A percentile compares a stretch with the other conserved stretches of the same genome.
phyloP scores from a whole-genome alignment of 2,797 vertebrate genomes.

The Pyrocephalus nanus region DNA sequence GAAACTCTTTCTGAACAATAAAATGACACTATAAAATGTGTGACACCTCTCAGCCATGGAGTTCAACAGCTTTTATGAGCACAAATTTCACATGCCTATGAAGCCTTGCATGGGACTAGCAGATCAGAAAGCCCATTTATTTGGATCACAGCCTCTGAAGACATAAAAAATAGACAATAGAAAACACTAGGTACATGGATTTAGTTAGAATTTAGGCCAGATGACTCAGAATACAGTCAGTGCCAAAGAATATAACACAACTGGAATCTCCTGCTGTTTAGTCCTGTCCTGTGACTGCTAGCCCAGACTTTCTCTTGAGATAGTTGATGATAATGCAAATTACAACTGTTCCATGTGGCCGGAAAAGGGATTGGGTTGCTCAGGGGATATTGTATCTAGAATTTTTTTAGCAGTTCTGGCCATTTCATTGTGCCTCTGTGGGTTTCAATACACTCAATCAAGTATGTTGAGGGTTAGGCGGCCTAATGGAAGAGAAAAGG shows the following conservation, averaged over 20 bases:
- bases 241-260: constrained; percentile 40
- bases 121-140: constrained; percentile 15
- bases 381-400: neutral
- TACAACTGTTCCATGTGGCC: neutral
- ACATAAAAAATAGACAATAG: constrained; percentile 53
- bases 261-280: constrained; percentile 6
- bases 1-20: neutral
- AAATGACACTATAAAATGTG: neutral
- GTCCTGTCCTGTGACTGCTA: neutral
- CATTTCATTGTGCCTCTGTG: neutral
- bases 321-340: constrained; percentile 12
- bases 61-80: neutral
- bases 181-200: constrained; percentile 38
- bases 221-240: constrained; percentile 31
- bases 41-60: neutral
- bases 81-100: neutral
- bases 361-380: neutral
- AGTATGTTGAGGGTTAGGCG: neutral
- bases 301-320: constrained; percentile 12
- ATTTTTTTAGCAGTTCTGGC: neutral
- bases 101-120: neutral
- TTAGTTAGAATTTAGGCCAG: constrained; percentile 41
- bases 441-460: neutral
- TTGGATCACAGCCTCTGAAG: constrained; percentile 33
- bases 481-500: neutral